These are phyloP conservation scores for Plusia festucae DNA, from an alignment of 2,888 invertebrate species.

Conservation along the genomic window DNA sequence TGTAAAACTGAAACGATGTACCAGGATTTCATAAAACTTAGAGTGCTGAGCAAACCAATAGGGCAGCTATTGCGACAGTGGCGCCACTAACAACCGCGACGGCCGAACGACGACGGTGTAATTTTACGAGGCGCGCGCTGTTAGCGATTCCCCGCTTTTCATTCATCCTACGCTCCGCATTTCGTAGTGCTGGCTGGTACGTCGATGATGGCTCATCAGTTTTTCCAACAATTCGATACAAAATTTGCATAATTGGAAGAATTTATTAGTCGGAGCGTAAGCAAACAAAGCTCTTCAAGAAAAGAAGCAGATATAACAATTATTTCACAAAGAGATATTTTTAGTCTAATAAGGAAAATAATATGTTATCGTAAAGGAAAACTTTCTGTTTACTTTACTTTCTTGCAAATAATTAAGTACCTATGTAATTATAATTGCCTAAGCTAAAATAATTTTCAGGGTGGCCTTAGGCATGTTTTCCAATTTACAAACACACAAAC, in stretches of 20 bases:
- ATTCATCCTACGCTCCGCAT: slow-evolving; percentile 69
- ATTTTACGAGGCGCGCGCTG: slow-evolving; percentile 68
- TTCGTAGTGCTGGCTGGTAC: slow-evolving; percentile 51
- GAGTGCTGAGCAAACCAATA: slow-evolving; percentile 62
- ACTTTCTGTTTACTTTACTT: too few species aligned
- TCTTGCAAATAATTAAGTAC: too few species aligned
- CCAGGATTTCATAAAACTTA: slow-evolving; percentile 59
- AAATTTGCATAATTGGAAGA: too few species aligned
- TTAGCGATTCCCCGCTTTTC: slow-evolving; percentile 73
- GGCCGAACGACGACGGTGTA: slow-evolving; percentile 56
- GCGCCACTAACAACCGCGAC: slow-evolving; percentile 66
- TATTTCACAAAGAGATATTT: too few species aligned
- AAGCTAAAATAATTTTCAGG: too few species aligned
- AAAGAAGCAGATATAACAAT: too few species aligned
- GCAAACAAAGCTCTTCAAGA: too few species aligned
- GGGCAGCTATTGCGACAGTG: slow-evolving; percentile 56
- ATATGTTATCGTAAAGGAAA: too few species aligned
- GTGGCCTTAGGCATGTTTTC: neutral
- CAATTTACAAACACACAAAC: neutral
- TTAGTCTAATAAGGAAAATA: too few species aligned
- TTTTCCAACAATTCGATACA: neutral
- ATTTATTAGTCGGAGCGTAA: too few species aligned
- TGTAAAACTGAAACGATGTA: slow-evolving; percentile 45
- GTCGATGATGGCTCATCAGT: slow-evolving; percentile 28
- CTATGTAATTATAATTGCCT: too few species aligned